Evolutionary conservation across 2,888 invertebrate genomes (phyloP).

Genomic region (Protodeltote pygarga): DNA sequence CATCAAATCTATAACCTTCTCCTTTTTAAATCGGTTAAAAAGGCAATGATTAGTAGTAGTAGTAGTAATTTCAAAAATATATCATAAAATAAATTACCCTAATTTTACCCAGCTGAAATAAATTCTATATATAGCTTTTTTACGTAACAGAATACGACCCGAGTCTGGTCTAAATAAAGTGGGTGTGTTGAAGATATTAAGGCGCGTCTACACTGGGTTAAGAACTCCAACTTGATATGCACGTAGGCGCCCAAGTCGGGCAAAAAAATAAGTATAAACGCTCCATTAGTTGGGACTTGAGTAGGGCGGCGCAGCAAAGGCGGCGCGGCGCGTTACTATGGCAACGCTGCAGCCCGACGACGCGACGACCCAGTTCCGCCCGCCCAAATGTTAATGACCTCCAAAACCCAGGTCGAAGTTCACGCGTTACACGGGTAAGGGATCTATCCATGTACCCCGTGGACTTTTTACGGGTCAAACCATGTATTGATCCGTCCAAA

Average conservation of each 20-base stretch:
- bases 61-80: not conserved
- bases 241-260: too few relatives aligned
- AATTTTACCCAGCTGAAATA: not conserved
- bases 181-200: slow-evolving; percentile 52
- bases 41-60: too few relatives aligned
- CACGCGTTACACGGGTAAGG: slow-evolving; percentile 83
- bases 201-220: too few relatives aligned
- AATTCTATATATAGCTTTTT: slow-evolving; percentile 43
- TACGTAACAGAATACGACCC: slow-evolving; percentile 25
- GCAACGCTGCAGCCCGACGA: slow-evolving; percentile 74
- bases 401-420: slow-evolving; percentile 87
- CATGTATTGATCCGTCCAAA: slow-evolving; percentile 78
- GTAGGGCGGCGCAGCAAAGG: slow-evolving; percentile 54
- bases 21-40: too few relatives aligned
- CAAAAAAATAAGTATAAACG: too few relatives aligned
- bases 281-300: slow-evolving; percentile 56
- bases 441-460: slow-evolving; percentile 72
- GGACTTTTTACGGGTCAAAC: slow-evolving; percentile 77
- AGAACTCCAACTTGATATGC: too few relatives aligned
- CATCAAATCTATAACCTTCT: too few relatives aligned
- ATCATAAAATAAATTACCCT: too few relatives aligned
- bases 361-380: slow-evolving; percentile 81
- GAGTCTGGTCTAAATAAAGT: slow-evolving; percentile 50
- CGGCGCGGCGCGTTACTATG: slow-evolving; percentile 66
- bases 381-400: slow-evolving; percentile 87